A percentile compares a stretch with the other conserved stretches of the same genome.
These are phyloP conservation scores for Xestia rhomboidea DNA, from an alignment of 2,888 invertebrate genomes.

Conservation along the genomic window DNA sequence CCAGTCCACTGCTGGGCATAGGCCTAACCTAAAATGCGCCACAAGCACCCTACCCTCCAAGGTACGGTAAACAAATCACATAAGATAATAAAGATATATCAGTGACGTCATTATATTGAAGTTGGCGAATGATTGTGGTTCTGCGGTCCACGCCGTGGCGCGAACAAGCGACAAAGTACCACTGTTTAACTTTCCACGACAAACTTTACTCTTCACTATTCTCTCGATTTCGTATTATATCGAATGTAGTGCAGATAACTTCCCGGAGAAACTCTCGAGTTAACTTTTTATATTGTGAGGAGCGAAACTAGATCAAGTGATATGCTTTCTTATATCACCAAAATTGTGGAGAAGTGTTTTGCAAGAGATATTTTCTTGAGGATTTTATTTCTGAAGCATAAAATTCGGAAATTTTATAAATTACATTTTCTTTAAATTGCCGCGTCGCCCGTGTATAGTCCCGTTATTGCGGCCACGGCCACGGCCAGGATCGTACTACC, in stretches of 20 bases:
- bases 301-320: constrained; percentile 69
- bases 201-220: constrained; percentile 78
- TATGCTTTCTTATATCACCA: constrained; percentile 58
- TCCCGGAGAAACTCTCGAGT: constrained; percentile 68
- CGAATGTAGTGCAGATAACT: constrained; percentile 74
- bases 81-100: constrained; percentile 51
- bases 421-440: not conserved
- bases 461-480: too few relatives aligned
- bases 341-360: constrained; percentile 42
- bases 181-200: constrained; percentile 78
- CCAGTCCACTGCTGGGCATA: too few relatives aligned
- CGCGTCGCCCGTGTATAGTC: too few relatives aligned
- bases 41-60: not conserved
- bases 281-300: constrained; percentile 71
- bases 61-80: not conserved
- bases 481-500: too few relatives aligned
- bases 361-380: not conserved
- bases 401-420: not conserved
- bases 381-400: constrained; percentile 4
- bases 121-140: constrained; percentile 74
- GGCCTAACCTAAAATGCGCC: not conserved
- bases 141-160: constrained; percentile 66
- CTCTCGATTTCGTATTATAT: constrained; percentile 77
- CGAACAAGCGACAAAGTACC: constrained; percentile 74
- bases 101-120: constrained; percentile 68